Percentiles rank a stretch among this genome's conserved stretches.
phyloP scores from a whole-genome alignment of 2,113 vertebrate genomes.

The Oreamnos americanus region DNA sequence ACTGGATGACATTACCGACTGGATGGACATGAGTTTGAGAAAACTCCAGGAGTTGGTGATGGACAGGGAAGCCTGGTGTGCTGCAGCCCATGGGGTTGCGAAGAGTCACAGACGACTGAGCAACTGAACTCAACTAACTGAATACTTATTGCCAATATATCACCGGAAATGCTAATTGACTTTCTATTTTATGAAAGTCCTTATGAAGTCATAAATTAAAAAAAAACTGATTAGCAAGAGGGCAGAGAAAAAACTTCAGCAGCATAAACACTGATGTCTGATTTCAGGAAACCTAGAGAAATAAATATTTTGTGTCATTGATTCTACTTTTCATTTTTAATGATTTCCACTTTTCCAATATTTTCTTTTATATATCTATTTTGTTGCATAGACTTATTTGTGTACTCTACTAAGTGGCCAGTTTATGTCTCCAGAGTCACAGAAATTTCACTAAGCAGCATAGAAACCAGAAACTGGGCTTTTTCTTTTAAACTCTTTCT shows the following conservation, averaged over 20 bases:
- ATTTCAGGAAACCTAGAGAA: neutral
- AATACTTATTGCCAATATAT: neutral
- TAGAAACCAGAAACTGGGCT: neutral
- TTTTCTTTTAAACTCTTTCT: neutral
- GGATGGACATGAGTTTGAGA: neutral
- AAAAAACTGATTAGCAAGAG: neutral
- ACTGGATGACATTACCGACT: neutral
- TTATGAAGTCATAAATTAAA: constrained; percentile 14
- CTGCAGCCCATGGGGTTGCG: neutral
- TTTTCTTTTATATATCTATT: neutral
- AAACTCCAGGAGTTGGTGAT: neutral
- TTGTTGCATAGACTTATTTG: neutral
- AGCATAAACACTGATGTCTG: neutral
- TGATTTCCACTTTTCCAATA: neutral
- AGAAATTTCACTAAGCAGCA: neutral
- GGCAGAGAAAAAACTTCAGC: neutral
- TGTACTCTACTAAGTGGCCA: neutral
- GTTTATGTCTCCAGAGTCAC: neutral
- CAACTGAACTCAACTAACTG: neutral
- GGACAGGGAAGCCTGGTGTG: neutral
- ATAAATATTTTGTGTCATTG: neutral
- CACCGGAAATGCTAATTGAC: neutral
- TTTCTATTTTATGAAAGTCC: neutral
- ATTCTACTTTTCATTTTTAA: neutral
- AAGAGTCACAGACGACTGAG: neutral